Percentiles rank a stretch among this genome's conserved stretches.
Evolutionary conservation across 2,888 invertebrate genomes (phyloP).

Genomic region (Apodemia duryi): DNA sequence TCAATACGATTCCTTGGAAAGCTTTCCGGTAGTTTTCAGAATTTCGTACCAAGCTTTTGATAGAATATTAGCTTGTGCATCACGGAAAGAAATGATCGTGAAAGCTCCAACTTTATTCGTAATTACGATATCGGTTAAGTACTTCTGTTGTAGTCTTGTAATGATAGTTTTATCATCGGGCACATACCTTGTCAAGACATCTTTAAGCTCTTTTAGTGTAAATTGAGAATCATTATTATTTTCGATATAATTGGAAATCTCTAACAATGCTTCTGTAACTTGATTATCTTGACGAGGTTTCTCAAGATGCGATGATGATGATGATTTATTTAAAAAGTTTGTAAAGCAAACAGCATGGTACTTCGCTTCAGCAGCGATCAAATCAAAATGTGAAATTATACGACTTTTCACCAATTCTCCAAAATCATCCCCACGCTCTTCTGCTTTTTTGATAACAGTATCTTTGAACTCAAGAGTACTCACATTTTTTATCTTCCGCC

Average conservation of each 20-base stretch:
- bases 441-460: background rate
- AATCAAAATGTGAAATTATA: constrained; percentile 38
- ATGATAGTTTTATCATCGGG: too few relatives aligned
- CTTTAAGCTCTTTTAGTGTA: too few relatives aligned
- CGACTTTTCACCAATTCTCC: constrained; percentile 18
- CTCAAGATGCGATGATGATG: constrained; percentile 35
- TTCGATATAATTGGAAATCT: constrained; percentile 48
- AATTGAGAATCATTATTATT: constrained; percentile 31
- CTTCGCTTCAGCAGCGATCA: constrained; percentile 42
- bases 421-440: background rate
- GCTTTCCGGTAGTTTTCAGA: too few relatives aligned
- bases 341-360: constrained; percentile 46
- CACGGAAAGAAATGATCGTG: too few relatives aligned
- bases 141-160: too few relatives aligned
- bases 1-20: too few relatives aligned
- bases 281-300: constrained; percentile 43
- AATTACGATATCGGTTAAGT: too few relatives aligned
- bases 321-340: constrained; percentile 39
- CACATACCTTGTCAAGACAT: too few relatives aligned
- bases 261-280: constrained; percentile 41
- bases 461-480: too few relatives aligned
- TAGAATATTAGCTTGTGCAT: too few relatives aligned
- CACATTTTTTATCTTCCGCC: constrained; percentile 26
- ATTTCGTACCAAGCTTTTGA: too few relatives aligned
- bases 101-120: too few relatives aligned